These are phyloP conservation scores for Orchesellides sinensis DNA, from an alignment of 2,888 invertebrate species.

Conservation along the genomic window DNA sequence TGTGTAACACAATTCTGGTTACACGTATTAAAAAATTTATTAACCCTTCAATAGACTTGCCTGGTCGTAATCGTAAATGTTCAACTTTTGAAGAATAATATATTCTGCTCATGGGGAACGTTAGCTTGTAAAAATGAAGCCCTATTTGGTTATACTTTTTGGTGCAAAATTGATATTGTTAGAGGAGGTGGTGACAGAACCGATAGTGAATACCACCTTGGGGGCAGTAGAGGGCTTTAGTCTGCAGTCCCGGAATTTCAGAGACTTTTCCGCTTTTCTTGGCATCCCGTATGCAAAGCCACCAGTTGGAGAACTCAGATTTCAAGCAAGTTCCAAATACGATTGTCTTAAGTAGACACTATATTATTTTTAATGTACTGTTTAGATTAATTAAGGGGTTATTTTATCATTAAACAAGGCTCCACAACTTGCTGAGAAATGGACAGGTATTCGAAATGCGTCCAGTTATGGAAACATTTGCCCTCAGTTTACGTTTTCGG, in stretches of 20 bases:
- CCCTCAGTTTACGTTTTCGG: neutral
- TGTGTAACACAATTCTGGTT: too few species aligned
- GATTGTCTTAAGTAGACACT: neutral
- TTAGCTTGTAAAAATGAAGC: too few species aligned
- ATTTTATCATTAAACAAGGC: neutral
- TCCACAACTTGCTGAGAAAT: slow-evolving; percentile 16
- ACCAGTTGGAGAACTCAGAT: neutral
- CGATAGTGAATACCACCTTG: slow-evolving; percentile 19
- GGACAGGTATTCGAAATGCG: slow-evolving; percentile 26
- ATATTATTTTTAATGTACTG: neutral
- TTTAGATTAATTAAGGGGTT: neutral
- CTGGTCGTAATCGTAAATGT: too few species aligned
- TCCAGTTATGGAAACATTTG: slow-evolving; percentile 20
- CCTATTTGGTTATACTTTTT: neutral
- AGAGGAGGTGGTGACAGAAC: neutral
- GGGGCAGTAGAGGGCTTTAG: slow-evolving; percentile 20
- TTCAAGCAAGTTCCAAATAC: neutral
- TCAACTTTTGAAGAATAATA: too few species aligned
- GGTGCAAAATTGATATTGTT: neutral
- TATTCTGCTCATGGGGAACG: too few species aligned
- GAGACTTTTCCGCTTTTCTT: slow-evolving; percentile 17
- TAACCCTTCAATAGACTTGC: too few species aligned
- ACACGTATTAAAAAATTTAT: too few species aligned
- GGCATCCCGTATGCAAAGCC: slow-evolving; percentile 26
- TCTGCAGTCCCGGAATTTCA: neutral